Percentiles rank a stretch among this genome's conserved stretches.
phyloP scores from a whole-genome alignment of 2,888 invertebrate genomes.

The Idaea straminata region DNA sequence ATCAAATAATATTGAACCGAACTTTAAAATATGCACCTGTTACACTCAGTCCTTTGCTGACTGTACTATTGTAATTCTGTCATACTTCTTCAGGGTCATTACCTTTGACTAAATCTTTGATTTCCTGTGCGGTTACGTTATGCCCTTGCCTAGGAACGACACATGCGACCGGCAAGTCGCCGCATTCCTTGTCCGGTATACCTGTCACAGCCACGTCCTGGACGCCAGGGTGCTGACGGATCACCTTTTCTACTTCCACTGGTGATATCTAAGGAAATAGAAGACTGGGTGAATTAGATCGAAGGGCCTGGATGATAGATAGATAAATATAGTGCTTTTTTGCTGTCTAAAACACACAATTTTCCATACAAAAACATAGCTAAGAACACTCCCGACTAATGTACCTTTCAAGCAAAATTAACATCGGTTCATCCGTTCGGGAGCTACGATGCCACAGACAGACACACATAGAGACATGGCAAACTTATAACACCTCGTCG shows the following conservation, averaged over 20 bases:
- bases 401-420: too few relatives aligned
- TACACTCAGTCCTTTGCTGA: too few relatives aligned
- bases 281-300: background rate
- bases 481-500: too few relatives aligned
- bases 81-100: background rate
- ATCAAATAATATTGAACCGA: too few relatives aligned
- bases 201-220: conserved; percentile 52
- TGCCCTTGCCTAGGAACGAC: conserved; percentile 36
- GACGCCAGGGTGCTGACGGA: conserved; percentile 48
- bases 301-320: background rate
- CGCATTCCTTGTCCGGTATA: conserved; percentile 40
- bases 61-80: too few relatives aligned
- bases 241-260: conserved; percentile 48
- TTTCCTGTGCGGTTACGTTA: conserved; percentile 41
- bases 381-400: too few relatives aligned
- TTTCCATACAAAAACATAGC: too few relatives aligned
- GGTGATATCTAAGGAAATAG: conserved; percentile 48
- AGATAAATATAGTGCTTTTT: background rate
- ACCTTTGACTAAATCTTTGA: conserved; percentile 57
- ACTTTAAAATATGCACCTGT: too few relatives aligned
- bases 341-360: background rate
- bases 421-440: too few relatives aligned
- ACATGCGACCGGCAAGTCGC: conserved; percentile 54
- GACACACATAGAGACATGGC: too few relatives aligned
- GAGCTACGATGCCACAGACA: too few relatives aligned